Percentiles rank a stretch among this genome's conserved stretches.
Evolutionary conservation across 2,888 invertebrate species (phyloP).

Genomic region (Cephus rjabovi): DNA sequence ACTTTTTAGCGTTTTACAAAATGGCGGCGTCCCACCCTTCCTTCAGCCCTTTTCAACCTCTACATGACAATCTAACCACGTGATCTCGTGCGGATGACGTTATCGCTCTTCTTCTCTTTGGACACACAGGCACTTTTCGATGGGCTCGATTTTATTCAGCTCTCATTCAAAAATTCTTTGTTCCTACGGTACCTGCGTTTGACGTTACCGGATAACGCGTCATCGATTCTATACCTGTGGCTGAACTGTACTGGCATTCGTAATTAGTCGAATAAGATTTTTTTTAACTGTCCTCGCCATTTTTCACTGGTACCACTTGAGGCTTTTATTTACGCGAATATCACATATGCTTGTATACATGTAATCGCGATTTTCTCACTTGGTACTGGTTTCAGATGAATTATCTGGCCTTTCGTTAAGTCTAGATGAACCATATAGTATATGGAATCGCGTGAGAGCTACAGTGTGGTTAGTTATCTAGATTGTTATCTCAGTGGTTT

Average conservation of each 20-base stretch:
- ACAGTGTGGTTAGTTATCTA: conserved; percentile 57
- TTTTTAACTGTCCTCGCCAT: background rate
- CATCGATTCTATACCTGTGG: background rate
- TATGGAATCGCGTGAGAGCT: conserved; percentile 31
- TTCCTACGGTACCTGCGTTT: conserved; percentile 24
- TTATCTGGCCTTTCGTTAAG: background rate
- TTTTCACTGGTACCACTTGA: background rate
- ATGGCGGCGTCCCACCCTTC: background rate
- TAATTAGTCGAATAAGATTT: background rate
- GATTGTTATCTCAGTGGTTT: conserved; percentile 62
- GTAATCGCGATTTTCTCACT: background rate
- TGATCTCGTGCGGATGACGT: conserved; percentile 43
- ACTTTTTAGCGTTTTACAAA: background rate
- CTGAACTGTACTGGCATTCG: background rate
- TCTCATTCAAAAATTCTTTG: conserved; percentile 34
- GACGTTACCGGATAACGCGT: background rate
- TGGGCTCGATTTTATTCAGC: conserved; percentile 35
- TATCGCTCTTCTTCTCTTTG: conserved; percentile 33
- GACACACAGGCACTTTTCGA: conserved; percentile 29
- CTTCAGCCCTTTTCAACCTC: background rate
- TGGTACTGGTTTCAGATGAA: background rate
- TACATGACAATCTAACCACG: conserved; percentile 11
- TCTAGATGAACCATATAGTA: conserved; percentile 29
- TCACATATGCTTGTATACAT: too few relatives aligned
- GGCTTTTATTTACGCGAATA: background rate